Percentiles rank a stretch among this genome's conserved stretches.
These are phyloP conservation scores for Serripes groenlandicus DNA, from an alignment of 2,888 invertebrate genomes.

Conservation along the genomic window DNA sequence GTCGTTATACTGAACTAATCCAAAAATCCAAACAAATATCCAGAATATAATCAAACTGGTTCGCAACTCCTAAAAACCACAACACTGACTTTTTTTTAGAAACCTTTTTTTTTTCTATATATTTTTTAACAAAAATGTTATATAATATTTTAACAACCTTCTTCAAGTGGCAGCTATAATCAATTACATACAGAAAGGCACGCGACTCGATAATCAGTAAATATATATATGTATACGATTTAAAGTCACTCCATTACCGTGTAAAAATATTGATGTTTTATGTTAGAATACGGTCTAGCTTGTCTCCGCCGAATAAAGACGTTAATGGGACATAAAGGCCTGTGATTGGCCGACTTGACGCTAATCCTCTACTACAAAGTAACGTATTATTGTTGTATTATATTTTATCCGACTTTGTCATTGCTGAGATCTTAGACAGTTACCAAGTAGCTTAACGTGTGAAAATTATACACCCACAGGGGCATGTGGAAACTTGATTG, in stretches of 20 bases:
- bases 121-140: too few relatives aligned
- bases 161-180: too few relatives aligned
- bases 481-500: not conserved
- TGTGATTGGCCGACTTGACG: constrained; percentile 1
- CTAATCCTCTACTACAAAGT: constrained; percentile 8
- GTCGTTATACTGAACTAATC: not conserved
- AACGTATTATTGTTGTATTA: constrained; percentile 14
- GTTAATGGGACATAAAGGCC: constrained; percentile 3
- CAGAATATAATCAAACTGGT: too few relatives aligned
- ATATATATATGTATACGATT: not conserved
- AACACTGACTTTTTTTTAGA: too few relatives aligned
- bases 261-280: constrained; percentile 18
- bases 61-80: too few relatives aligned
- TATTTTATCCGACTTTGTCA: constrained; percentile 24
- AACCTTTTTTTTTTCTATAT: too few relatives aligned
- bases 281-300: not conserved
- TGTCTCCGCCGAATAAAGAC: constrained; percentile 5
- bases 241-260: constrained; percentile 11
- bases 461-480: constrained; percentile 33
- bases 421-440: constrained; percentile 28
- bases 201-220: too few relatives aligned
- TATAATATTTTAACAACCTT: too few relatives aligned
- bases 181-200: too few relatives aligned
- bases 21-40: not conserved
- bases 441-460: constrained; percentile 21